Evolutionary conservation across 2,113 vertebrate species (phyloP).

Genomic region (Xenotilapia leptura): DNA sequence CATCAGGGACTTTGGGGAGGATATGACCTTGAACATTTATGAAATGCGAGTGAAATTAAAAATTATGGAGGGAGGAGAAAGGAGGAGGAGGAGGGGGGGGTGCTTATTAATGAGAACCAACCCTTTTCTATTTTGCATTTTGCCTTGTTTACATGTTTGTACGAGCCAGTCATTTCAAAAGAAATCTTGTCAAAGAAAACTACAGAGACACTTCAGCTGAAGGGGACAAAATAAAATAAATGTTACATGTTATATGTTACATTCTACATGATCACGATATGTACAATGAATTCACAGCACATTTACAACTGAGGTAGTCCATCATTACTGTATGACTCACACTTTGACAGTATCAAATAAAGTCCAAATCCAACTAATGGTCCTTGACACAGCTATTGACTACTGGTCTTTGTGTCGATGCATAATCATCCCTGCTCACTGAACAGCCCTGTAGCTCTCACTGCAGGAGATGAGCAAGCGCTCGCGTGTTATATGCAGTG

Average conservation of each 20-base stretch:
- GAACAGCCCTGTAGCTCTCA: conserved; percentile 27
- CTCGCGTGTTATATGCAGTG: conserved; percentile 17
- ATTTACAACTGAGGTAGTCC: background rate
- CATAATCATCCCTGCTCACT: conserved; percentile 31
- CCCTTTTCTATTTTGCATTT: background rate
- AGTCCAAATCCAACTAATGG: conserved; percentile 28
- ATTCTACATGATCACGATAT: background rate
- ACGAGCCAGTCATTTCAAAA: background rate
- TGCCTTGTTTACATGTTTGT: background rate
- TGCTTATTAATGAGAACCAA: background rate
- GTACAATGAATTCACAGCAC: background rate
- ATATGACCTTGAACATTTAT: conserved; percentile 12
- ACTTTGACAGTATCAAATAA: background rate
- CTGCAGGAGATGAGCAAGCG: conserved; percentile 37
- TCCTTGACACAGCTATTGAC: conserved; percentile 46
- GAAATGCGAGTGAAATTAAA: conserved; percentile 1
- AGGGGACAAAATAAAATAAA: background rate
- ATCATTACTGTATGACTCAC: background rate
- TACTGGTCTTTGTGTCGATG: conserved; percentile 37
- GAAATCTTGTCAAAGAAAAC: background rate
- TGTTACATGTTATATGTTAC: background rate
- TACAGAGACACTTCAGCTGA: background rate
- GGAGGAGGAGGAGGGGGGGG: background rate
- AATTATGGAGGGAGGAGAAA: background rate
- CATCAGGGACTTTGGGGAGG: background rate